Evolutionary conservation across 2,113 vertebrate genomes (phyloP).

Genomic region (Peromyscus polionotus): DNA sequence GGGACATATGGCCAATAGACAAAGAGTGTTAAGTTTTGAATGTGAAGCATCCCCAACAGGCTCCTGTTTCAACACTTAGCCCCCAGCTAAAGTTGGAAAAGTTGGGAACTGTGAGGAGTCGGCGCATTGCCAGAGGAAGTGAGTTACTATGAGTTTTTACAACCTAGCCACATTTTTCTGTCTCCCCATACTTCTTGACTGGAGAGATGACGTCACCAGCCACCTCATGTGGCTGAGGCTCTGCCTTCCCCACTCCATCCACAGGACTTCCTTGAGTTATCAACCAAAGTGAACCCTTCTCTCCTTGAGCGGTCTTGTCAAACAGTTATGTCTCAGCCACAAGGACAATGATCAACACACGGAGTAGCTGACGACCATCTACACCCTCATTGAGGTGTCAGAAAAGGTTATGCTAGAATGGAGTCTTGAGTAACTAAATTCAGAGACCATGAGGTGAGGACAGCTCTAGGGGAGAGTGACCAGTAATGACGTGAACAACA

Average conservation of each 20-base stretch:
- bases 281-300: background rate
- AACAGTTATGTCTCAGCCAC: background rate
- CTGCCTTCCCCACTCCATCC: background rate
- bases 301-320: background rate
- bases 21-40: background rate
- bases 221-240: too few relatives aligned
- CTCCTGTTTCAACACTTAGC: background rate
- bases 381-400: background rate
- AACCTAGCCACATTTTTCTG: background rate
- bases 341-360: background rate
- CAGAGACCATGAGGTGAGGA: background rate
- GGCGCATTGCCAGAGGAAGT: background rate
- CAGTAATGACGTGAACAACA: background rate
- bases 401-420: background rate
- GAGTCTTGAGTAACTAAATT: background rate
- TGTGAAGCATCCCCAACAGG: background rate
- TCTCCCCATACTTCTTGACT: background rate
- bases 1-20: background rate
- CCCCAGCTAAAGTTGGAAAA: background rate
- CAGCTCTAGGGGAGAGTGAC: background rate
- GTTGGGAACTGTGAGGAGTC: background rate
- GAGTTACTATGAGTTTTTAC: background rate
- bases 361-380: fast-evolving
- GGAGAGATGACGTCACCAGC: background rate
- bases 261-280: background rate